Base-by-base conservation (phyloP, 2,113 vertebrate species). In the Chlorocebus sabaeus region DNA sequence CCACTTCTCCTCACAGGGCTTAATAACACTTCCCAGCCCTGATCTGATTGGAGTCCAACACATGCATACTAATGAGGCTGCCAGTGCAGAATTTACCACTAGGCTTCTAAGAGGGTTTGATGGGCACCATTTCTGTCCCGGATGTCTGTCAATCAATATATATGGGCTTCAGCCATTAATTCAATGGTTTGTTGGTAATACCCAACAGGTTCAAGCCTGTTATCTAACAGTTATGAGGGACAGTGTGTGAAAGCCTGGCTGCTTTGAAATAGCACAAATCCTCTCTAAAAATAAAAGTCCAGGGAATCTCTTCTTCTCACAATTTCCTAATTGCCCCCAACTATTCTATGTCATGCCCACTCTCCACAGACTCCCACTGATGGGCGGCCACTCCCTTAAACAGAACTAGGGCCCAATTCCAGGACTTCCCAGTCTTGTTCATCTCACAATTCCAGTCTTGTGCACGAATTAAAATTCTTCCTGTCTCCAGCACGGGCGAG, bases 21-120 rank as follows among this genome's bases (percentile, higher is more conserved):
- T 96, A 97, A 80, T 91, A 93, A 98, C 97, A 67, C 72, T 97
- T 94, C 57, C 89, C 1, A 6, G 57, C 82, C 55, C 86, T 20
- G 81, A 72, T 83, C 70, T 95, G 95, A 84, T 6, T 70, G 75
- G 91, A 97, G 95, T 84, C 83, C 35, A 83, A 73, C 82, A 75
- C 93, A 93, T 30, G 70, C 81, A 97, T 94, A 81, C 64, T 80
- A 98, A 68, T 84, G 90, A 93, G 40, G 82, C 64, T n/a, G 0
- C 92, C 35, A 94, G 95, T 94, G 75, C 92, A 55, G 50, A 95
- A 94, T 92, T 93, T 64, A 82, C 84, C 84, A 18, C 96, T 38
- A 57, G 82, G 96, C 94, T 70, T 91, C 8, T 25, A 38, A 5
- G 13, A 43, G n/a, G 61, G 40, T 67, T 38, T 22, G 38, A 16